Conservation (phyloP, 1,140 invertebrate genomes). For the Drosophila quadrilineata region DNA sequence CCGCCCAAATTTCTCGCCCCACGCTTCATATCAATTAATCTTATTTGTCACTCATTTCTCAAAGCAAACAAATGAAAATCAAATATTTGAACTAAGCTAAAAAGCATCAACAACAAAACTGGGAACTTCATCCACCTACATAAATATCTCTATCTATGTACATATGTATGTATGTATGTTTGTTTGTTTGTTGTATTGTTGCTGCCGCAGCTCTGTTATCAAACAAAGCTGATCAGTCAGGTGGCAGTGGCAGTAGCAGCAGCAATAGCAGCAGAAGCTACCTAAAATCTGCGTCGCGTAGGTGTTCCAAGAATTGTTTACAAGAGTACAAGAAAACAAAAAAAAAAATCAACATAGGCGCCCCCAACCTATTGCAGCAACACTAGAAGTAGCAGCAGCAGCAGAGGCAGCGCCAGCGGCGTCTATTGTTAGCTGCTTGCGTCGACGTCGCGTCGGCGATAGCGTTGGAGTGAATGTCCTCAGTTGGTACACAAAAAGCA, state of each 20-base stretch:
- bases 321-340: slow-evolving; percentile 26
- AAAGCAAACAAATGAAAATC: slow-evolving; percentile 44
- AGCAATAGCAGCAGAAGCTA: slow-evolving; percentile 66
- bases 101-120: slow-evolving; percentile 47
- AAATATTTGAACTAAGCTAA: slow-evolving; percentile 18
- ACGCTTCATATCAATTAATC: slow-evolving; percentile 69
- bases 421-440: slow-evolving; percentile 71
- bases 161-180: neutral
- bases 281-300: slow-evolving; percentile 61
- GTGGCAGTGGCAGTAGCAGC: too few species aligned
- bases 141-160: too few species aligned
- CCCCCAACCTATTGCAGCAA: slow-evolving; percentile 45
- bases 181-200: slow-evolving; percentile 7
- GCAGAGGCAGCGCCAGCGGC: slow-evolving; percentile 25
- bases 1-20: neutral
- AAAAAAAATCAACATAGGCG: slow-evolving; percentile 41
- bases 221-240: slow-evolving; percentile 78
- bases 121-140: slow-evolving; percentile 33
- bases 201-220: slow-evolving; percentile 55
- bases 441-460: slow-evolving; percentile 44
- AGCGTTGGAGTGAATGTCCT: slow-evolving; percentile 78
- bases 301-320: slow-evolving; percentile 78
- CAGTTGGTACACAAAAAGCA: slow-evolving; percentile 78
- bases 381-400: slow-evolving; percentile 29
- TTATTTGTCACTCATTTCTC: slow-evolving; percentile 76